phyloP scores from a whole-genome alignment of 2,888 invertebrate species.

The Seira sanloemensis region DNA sequence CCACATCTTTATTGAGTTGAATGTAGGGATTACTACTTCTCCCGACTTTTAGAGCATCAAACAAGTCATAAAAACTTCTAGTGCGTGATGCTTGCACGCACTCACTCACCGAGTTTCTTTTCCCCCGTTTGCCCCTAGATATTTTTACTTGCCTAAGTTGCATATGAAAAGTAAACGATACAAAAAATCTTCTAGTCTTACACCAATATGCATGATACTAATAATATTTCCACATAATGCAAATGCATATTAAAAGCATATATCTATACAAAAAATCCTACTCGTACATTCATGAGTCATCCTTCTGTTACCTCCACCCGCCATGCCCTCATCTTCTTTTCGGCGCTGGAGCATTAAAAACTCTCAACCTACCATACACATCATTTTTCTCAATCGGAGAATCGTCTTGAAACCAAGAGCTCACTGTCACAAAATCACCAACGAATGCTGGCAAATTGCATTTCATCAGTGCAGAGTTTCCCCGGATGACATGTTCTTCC shows the following conservation, averaged over 20 bases:
- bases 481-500: constrained; percentile 93
- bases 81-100: no score
- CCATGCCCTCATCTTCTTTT: constrained; percentile 35
- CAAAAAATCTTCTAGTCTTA: no score
- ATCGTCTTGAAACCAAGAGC: constrained; percentile 88
- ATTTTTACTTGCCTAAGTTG: no score
- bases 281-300: neutral
- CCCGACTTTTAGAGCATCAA: neutral
- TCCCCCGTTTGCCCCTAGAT: no score
- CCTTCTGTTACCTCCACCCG: constrained; percentile 46
- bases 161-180: no score
- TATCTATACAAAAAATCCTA: no score
- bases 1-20: neutral
- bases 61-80: no score
- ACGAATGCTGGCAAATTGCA: constrained; percentile 96
- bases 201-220: no score
- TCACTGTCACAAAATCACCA: constrained; percentile 90
- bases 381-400: constrained; percentile 75
- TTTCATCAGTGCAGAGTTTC: constrained; percentile 93
- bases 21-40: neutral
- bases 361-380: constrained; percentile 69
- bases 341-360: no score
- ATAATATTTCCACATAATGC: no score
- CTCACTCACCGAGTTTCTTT: no score
- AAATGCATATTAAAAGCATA: no score